Conservation (phyloP, 1,140 invertebrate genomes). For the Drosophila parvula region DNA sequence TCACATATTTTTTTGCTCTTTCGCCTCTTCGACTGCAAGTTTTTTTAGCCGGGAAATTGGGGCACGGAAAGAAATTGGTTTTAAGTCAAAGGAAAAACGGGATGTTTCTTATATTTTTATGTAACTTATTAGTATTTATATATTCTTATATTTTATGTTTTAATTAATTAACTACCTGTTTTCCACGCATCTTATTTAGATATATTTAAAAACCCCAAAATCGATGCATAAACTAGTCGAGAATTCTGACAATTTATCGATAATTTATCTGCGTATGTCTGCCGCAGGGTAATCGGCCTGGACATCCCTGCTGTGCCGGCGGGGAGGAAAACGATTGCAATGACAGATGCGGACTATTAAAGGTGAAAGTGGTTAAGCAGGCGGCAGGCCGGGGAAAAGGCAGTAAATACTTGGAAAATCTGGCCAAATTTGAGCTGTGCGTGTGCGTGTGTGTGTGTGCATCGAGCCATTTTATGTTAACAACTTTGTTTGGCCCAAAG, state of each 20-base stretch:
- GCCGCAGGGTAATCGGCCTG: not conserved
- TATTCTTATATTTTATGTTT: too few relatives aligned
- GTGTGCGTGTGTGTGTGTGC: conserved; percentile 18
- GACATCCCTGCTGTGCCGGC: not conserved
- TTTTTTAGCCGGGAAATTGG: conserved; percentile 30
- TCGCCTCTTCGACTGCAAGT: conserved; percentile 33
- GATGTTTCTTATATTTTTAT: too few relatives aligned
- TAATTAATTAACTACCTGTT: too few relatives aligned
- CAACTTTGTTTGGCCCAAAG: conserved; percentile 64
- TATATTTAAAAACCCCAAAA: too few relatives aligned
- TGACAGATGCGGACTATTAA: conserved; percentile 46
- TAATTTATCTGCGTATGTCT: not conserved
- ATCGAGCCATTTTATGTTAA: conserved; percentile 64
- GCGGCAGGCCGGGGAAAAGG: not conserved
- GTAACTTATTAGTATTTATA: too few relatives aligned
- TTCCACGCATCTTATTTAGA: too few relatives aligned
- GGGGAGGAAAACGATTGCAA: conserved; percentile 32
- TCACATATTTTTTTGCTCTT: conserved; percentile 40
- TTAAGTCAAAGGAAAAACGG: too few relatives aligned
- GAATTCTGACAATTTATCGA: not conserved
- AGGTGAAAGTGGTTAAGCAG: conserved; percentile 33
- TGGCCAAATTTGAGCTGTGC: conserved; percentile 9
- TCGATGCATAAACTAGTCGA: not conserved
- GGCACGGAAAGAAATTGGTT: conserved; percentile 4
- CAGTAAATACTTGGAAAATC: conserved; percentile 13